A percentile compares a stretch with the other conserved stretches of the same genome.
Evolutionary conservation across 2,888 invertebrate species (phyloP).

Genomic region (Furcula furcula): DNA sequence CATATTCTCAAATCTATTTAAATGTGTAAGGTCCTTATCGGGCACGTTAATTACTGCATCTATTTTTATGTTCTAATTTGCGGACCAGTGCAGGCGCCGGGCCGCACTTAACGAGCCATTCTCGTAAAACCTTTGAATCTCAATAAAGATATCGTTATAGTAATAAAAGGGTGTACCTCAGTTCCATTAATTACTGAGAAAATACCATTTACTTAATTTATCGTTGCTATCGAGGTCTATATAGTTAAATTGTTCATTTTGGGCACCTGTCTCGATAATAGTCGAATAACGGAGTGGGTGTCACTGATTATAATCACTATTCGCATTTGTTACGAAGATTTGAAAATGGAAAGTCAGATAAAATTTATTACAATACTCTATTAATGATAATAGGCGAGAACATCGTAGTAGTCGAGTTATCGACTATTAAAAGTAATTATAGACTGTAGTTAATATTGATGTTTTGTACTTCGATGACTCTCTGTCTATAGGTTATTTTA

Average conservation of each 20-base stretch:
- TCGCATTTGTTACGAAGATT: slow-evolving; percentile 29
- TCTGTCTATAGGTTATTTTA: too few species aligned
- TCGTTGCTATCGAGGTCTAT: slow-evolving; percentile 54
- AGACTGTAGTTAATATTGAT: too few species aligned
- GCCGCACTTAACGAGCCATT: slow-evolving; percentile 23
- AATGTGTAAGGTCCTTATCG: background rate
- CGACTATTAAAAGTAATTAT: background rate
- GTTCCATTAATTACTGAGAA: slow-evolving; percentile 60
- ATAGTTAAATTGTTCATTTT: slow-evolving; percentile 67
- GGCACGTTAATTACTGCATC: slow-evolving; percentile 22
- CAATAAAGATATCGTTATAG: slow-evolving; percentile 65
- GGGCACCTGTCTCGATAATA: slow-evolving; percentile 43
- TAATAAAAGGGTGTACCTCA: slow-evolving; percentile 57
- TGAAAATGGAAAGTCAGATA: slow-evolving; percentile 17
- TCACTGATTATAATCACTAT: slow-evolving; percentile 41
- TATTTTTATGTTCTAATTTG: slow-evolving; percentile 34
- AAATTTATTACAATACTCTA: slow-evolving; percentile 15
- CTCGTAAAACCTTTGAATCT: slow-evolving; percentile 50
- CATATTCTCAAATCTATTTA: background rate
- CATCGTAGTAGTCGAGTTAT: background rate
- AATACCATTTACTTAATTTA: slow-evolving; percentile 63
- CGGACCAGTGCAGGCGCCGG: slow-evolving; percentile 26
- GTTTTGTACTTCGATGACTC: too few species aligned
- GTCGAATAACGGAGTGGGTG: slow-evolving; percentile 41
- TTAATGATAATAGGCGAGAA: slow-evolving; percentile 16